phyloP scores from a whole-genome alignment of 2,113 vertebrate genomes.

The Halichoerus grypus region DNA sequence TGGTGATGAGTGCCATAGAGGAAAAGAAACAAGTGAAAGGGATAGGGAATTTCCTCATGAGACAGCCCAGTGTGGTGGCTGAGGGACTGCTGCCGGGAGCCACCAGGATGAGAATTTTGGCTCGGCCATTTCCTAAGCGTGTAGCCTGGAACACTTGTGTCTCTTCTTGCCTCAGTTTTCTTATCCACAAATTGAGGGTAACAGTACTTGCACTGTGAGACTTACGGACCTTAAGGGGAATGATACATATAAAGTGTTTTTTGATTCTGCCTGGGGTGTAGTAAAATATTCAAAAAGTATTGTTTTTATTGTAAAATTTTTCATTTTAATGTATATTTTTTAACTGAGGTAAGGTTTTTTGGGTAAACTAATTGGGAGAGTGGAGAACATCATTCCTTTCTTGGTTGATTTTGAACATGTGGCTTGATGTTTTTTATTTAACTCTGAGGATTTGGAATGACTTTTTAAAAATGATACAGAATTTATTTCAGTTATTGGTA shows the following conservation, averaged over 20 bases:
- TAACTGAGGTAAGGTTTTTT: not conserved
- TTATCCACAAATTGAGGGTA: not conserved
- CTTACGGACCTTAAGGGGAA: rapidly evolving
- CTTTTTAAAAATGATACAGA: not conserved
- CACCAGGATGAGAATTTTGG: not conserved
- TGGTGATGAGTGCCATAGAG: not conserved
- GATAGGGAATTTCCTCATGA: rapidly evolving
- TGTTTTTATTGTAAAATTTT: not conserved
- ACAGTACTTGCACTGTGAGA: not conserved
- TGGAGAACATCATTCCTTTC: not conserved
- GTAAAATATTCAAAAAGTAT: too few species aligned
- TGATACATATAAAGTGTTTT: rapidly evolving
- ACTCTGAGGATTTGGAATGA: not conserved
- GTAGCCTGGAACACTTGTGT: too few species aligned
- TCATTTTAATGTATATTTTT: not conserved
- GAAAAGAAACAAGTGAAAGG: not conserved
- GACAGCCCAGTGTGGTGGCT: rapidly evolving
- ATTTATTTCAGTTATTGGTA: not conserved
- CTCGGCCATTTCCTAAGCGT: rapidly evolving
- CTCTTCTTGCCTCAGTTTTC: not conserved
- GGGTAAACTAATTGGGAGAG: not conserved
- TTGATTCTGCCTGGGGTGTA: rapidly evolving
- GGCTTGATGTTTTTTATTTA: not conserved
- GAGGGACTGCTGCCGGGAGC: rapidly evolving
- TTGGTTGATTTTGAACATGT: not conserved